Base-by-base conservation (phyloP, 2,113 vertebrate genomes). In the Jaculus jaculus region DNA sequence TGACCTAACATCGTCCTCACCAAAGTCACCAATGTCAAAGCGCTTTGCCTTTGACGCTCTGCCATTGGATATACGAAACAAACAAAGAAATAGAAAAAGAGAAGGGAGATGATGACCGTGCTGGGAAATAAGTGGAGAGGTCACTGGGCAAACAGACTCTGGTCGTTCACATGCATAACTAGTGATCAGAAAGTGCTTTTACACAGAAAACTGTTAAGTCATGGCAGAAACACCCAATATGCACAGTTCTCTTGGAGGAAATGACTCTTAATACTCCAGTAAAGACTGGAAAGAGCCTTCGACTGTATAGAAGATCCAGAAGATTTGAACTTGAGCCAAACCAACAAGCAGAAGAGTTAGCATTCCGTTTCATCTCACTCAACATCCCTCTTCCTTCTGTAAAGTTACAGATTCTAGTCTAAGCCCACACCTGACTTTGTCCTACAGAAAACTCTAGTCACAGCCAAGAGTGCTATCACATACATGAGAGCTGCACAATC, bases 11-110 rank as follows among this genome's bases (percentile, higher is more conserved):
- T 5, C 10, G 66, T 71, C 73, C 32, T 51, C 69, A 24, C 11
- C 32, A 8, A 79, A 94, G 77, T 92, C 82, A 81, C 69, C 66
- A 37, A 60, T 37, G 69, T 42, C 84, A 69, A 60, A 68, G 74
- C 61, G 39, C 69, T 37, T 47, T 69, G 89, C 51, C 93, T 96
- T 90, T 90, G 93, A 86, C 90, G 74, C 82, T 81, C 74, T 75
- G 37, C 60, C 88, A 34, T 84, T 72, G 24, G 15, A 47, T 69
- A 32, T 28, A 73, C 61, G 63, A 92, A 85, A 79, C 68, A 34
- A 85, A 47, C 5, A 47, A 47, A 6, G 8, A 47, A 47, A 47
- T 47, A 47, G 5, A 47, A 47, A 47, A 47, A 80, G 82, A 84
- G 32, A 84, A 91, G 32, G n/a, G 74, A 54, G 87, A 4, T 32